Base-by-base conservation (phyloP, 2,888 invertebrate genomes). In the Hemithea aestivaria region DNA sequence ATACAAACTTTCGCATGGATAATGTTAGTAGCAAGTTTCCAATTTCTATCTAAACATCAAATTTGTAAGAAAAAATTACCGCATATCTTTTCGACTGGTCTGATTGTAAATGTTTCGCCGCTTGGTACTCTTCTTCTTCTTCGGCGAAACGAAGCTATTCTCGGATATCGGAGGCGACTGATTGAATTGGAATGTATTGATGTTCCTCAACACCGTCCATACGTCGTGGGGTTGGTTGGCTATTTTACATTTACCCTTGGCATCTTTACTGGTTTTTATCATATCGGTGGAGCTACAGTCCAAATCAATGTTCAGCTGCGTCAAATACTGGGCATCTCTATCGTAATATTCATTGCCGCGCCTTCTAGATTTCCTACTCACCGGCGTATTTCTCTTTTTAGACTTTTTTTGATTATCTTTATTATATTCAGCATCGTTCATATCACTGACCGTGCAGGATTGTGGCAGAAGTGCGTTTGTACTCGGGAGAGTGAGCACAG, bases 351-450 rank as follows among this genome's bases (percentile, higher is more conserved):
- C 68, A 24, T 64, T 72, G 10, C 48, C 60, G 36, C 55, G 62
- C 3, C 39, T 24, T 20, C 53, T 48, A 27, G 54, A 53, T 38
- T 61, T 68, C 20, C 52, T 60, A 9, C 44, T n/a, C n/a, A n/a
- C 21, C 2, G 53, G 35, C 7, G 50, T 16, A 33, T 20, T 50
- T 16, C 65, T 60, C 52, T 72, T 79, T 50, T 68, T 76, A 3
- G 52, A 12, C 40, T 62, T 71, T 41, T 55, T 65, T n/a, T 48
- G 52, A 21, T 51, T 49, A 29, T 58, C 54, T 30, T 62, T 56
- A 10, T 49, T 66, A 51, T 74, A 79, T 56, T 83, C 83, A 3
- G 73, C 73, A 31, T 84, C 83, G 35, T 79, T 84, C 55, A 80
- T 71, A 42, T 84, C 83, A 46, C 84, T 84, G 1, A 76, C 81